A percentile compares a stretch with the other conserved stretches of the same genome.
These are phyloP conservation scores for Bettongia penicillata DNA, from an alignment of 2,113 vertebrate genomes.

Conservation along the genomic window DNA sequence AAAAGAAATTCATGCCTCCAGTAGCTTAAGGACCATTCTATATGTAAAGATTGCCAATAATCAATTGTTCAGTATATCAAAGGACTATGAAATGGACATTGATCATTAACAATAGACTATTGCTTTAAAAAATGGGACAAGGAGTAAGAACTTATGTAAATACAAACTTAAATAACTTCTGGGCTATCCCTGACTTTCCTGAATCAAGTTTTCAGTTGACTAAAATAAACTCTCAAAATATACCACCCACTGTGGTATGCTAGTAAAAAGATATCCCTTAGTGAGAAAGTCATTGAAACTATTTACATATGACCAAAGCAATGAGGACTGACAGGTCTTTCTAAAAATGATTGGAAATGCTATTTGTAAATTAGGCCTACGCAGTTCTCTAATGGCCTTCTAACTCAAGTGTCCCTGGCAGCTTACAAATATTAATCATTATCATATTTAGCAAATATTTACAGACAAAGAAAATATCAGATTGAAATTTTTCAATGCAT, in stretches of 20 bases:
- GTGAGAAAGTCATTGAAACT: neutral
- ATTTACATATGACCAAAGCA: neutral
- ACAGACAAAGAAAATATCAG: neutral
- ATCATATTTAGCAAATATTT: conserved; percentile 1
- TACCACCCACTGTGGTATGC: neutral
- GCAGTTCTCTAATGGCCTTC: neutral
- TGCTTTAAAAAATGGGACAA: conserved; percentile 13
- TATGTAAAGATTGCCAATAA: neutral
- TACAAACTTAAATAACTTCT: conserved; percentile 14
- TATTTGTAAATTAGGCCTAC: neutral
- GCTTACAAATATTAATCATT: neutral
- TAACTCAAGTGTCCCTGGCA: neutral
- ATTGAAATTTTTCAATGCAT: neutral
- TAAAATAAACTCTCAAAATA: conserved; percentile 26
- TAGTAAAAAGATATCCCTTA: neutral
- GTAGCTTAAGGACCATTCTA: neutral
- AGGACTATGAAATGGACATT: neutral
- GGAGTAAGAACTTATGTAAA: neutral
- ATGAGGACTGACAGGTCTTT: neutral
- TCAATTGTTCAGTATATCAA: neutral
- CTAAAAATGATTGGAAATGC: conserved; percentile 8
- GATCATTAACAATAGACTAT: conserved; percentile 25
- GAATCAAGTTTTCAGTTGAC: conserved; percentile 20
- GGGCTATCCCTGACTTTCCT: neutral
- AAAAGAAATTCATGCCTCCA: no score